Conservation (phyloP, 1,140 invertebrate genomes). For the Cyclina sinensis region DNA sequence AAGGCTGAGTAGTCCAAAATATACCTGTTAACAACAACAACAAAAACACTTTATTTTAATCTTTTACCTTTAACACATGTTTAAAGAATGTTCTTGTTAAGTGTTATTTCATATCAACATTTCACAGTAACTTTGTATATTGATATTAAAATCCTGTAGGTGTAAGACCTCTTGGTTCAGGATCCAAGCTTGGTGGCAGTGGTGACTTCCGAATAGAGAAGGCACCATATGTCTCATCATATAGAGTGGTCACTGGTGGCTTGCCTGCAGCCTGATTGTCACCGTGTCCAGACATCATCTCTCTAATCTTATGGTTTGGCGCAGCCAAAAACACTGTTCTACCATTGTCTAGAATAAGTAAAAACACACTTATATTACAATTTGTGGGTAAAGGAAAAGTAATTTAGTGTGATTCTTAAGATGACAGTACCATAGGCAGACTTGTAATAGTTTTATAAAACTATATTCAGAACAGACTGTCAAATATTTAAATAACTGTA, state of each 20-base stretch:
- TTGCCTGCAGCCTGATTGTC: neutral
- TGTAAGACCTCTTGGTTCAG: neutral
- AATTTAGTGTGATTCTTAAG: neutral
- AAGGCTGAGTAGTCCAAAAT: no score
- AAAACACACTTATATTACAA: neutral
- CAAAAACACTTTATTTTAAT: no score
- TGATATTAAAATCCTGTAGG: neutral
- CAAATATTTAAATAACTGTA: no score
- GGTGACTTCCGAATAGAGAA: slow-evolving; percentile 18
- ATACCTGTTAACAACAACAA: no score
- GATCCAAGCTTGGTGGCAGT: neutral
- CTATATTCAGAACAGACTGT: no score
- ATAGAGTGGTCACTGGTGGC: slow-evolving; percentile 41
- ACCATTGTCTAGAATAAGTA: slow-evolving; percentile 46
- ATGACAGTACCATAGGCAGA: no score
- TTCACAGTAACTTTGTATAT: no score
- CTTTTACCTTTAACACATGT: no score
- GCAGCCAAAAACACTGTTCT: slow-evolving; percentile 48
- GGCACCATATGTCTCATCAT: slow-evolving; percentile 40
- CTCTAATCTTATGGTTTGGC: neutral
- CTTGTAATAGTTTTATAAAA: no score
- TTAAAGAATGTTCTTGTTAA: no score
- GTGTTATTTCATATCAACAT: no score
- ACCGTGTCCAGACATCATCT: no score
- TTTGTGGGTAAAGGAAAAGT: neutral